Base-by-base conservation (phyloP, 35 echinoderm and acorn worm species). In the Diadema setosum region DNA sequence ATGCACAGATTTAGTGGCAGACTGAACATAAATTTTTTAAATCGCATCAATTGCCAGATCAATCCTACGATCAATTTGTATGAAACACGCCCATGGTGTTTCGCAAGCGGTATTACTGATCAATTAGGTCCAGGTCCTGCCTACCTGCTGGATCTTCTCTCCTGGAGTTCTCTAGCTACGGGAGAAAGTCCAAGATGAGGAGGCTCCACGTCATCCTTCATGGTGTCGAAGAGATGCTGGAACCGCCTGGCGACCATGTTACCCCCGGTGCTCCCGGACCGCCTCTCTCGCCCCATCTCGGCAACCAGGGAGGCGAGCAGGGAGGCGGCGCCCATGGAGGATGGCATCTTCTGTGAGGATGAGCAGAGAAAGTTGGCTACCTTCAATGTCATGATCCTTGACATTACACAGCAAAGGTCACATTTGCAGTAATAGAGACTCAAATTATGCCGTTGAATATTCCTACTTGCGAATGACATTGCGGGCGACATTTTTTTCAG, bases 221-320 rank as follows among this genome's bases (percentile, higher is more conserved):
- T 97, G 5, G 87, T 88, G 40, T 97, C 90, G 88, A 97, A 97
- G 30, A 97, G 84, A 41, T 80, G 82, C 60, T 97, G 94, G 44
- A 93, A 82, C 45, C 85, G 24, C 58, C 64, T 82, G 14, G 88
- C 60, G 23, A 78, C 73, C 37, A 78, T 63, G 45, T 65, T 70
- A 43, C 80, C 21, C 23, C 78, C 64, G 61, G 52, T 40, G 21
- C 82, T 35, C 25, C 84, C 65, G 21, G 23, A 33, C 9, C 27
- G 46, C 87, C 84, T 63, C 56, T 27, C 76, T 43, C 88, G 61
- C 14, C 81, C 75, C 27, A 69, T 59, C 8, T 31, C 58, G n/a
- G 58, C 60, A 6, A 86, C 69, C 30, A 91, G 33, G 30, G 88
- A 87, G 26, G 50, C 93, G 18, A 91, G 25, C 0, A 91, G 75